Percentiles rank a stretch among this genome's conserved stretches.
These are phyloP conservation scores for Syritta pipiens DNA, from an alignment of 2,888 invertebrate genomes.

Conservation along the genomic window DNA sequence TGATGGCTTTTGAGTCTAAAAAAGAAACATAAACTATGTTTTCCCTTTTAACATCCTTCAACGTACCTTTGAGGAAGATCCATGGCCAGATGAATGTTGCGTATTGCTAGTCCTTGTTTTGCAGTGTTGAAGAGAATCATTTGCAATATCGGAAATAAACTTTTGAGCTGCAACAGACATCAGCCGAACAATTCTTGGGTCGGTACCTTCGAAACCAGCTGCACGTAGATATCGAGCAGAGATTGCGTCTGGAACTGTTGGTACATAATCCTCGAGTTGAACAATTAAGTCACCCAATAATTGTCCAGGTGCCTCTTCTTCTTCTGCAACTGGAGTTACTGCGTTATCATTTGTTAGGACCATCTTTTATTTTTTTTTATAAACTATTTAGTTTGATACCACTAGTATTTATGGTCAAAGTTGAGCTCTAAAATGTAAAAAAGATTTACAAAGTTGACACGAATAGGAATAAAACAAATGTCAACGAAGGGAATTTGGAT, in stretches of 20 bases:
- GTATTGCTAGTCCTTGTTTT: slow-evolving; percentile 92
- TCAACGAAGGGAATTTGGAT: no score
- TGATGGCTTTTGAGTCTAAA: slow-evolving; percentile 81
- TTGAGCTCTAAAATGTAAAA: no score
- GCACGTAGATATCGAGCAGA: slow-evolving; percentile 91
- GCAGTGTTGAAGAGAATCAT: slow-evolving; percentile 97
- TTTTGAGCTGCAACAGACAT: slow-evolving; percentile 98
- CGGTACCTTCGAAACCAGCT: slow-evolving; percentile 95
- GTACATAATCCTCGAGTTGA: slow-evolving; percentile 96
- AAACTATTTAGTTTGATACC: not conserved
- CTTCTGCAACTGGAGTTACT: slow-evolving; percentile 38
- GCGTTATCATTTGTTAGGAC: slow-evolving; percentile 40
- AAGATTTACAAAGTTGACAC: no score
- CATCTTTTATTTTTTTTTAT: slow-evolving; percentile 19
- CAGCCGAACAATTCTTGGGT: slow-evolving; percentile 93
- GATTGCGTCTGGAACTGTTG: slow-evolving; percentile 92
- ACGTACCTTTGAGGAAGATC: slow-evolving; percentile 80
- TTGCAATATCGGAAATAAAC: slow-evolving; percentile 97
- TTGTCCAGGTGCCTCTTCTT: slow-evolving; percentile 81
- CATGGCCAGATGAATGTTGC: slow-evolving; percentile 81
- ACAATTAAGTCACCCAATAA: slow-evolving; percentile 93
- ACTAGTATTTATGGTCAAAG: not conserved
- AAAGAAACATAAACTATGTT: slow-evolving; percentile 2
- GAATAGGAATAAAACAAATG: no score
- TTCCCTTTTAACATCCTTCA: not conserved